A percentile compares a stretch with the other conserved stretches of the same genome.
Conservation (phyloP, 2,888 invertebrate genomes). For the Lasioglossum marginatum region DNA sequence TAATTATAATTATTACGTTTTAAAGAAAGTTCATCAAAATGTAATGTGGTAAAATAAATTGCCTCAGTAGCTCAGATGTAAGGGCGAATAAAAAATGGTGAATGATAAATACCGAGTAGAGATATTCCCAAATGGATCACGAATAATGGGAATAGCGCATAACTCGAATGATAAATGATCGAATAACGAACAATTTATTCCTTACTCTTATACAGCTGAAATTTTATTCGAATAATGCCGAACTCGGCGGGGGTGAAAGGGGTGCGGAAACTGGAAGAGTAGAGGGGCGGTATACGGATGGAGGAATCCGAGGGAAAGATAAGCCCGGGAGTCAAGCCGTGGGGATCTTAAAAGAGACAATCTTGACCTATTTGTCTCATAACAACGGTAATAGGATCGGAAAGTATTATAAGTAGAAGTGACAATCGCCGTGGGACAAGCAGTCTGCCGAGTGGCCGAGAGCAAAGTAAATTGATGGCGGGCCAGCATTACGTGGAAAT, state of each 20-base stretch:
- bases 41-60: not conserved
- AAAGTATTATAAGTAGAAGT: conserved; percentile 71
- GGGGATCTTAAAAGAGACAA: conserved; percentile 59
- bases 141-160: not conserved
- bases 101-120: not conserved
- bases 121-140: not conserved
- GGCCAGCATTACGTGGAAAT: conserved; percentile 45
- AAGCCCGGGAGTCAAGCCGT: conserved; percentile 55
- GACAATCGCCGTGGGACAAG: conserved; percentile 77
- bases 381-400: conserved; percentile 76
- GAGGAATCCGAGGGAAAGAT: conserved; percentile 33
- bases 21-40: not conserved
- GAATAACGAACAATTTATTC: not conserved
- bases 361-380: conserved; percentile 77
- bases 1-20: not conserved
- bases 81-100: not conserved
- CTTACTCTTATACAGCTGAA: not conserved
- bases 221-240: conserved; percentile 3
- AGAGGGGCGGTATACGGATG: not conserved
- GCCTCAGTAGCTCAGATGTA: not conserved
- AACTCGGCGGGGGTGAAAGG: not conserved
- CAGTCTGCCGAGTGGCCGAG: conserved; percentile 53
- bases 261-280: not conserved
- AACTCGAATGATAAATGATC: conserved; percentile 1
- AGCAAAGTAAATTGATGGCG: conserved; percentile 62